These are phyloP conservation scores for Drosophila sucinea DNA, from an alignment of 1,140 invertebrate genomes.

Conservation along the genomic window DNA sequence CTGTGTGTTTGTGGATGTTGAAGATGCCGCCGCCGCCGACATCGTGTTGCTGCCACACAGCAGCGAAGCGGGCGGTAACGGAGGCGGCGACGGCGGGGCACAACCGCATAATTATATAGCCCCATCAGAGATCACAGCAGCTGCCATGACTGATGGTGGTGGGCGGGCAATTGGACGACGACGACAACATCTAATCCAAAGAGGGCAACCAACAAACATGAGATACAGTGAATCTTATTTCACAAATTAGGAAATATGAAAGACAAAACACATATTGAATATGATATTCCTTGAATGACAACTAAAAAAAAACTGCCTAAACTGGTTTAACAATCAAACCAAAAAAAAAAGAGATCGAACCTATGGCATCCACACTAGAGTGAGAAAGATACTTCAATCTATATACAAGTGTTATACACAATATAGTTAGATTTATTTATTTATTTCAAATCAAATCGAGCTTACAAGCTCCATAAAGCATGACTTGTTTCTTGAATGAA, in stretches of 20 bases:
- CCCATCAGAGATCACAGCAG: conserved; percentile 36
- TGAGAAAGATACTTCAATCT: not conserved
- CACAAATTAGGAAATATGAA: conserved; percentile 11
- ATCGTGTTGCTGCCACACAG: not conserved
- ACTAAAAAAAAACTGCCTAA: not conserved
- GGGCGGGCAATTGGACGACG: conserved; percentile 37
- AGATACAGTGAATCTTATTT: conserved; percentile 12
- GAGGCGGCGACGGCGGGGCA: conserved; percentile 6
- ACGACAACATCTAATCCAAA: conserved; percentile 17
- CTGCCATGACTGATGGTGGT: conserved; percentile 32
- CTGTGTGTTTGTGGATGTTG: conserved; percentile 6
- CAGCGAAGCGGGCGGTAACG: not conserved
- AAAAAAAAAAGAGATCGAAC: not conserved
- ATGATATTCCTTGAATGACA: conserved; percentile 1
- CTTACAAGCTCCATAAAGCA: conserved; percentile 10
- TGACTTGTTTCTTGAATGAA: conserved; percentile 11
- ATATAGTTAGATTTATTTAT: too few relatives aligned
- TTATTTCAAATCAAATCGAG: not conserved
- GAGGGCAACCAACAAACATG: conserved; percentile 3
- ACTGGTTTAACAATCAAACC: not conserved
- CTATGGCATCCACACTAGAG: not conserved
- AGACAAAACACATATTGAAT: not conserved
- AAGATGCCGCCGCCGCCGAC: conserved; percentile 41
- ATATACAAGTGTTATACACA: not conserved
- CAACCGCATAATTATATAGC: conserved; percentile 69